phyloP scores from a whole-genome alignment of 1,140 invertebrate species.

The Heliothis subflexa region DNA sequence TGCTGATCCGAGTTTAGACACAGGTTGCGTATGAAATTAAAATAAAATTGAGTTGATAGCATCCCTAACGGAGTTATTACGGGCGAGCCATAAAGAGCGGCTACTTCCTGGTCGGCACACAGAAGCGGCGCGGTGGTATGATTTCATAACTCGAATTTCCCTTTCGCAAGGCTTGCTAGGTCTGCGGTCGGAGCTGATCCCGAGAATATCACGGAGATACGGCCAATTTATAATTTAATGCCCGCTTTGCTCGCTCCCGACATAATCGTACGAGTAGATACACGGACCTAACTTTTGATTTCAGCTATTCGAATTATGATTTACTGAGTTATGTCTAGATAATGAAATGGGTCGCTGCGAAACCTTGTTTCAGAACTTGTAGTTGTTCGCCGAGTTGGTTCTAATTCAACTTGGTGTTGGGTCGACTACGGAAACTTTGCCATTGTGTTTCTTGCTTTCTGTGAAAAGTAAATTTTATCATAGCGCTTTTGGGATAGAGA shows the following conservation, averaged over 20 bases:
- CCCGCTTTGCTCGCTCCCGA: slow-evolving; percentile 42
- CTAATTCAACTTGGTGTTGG: slow-evolving; percentile 26
- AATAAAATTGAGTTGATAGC: slow-evolving; percentile 50
- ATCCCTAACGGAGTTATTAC: slow-evolving; percentile 72
- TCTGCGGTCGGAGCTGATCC: slow-evolving; percentile 64
- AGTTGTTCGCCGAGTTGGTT: slow-evolving; percentile 29
- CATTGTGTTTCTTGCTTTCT: neutral
- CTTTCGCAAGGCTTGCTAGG: slow-evolving; percentile 71
- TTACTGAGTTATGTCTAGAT: slow-evolving; percentile 41
- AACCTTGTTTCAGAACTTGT: slow-evolving; percentile 42
- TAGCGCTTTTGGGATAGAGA: too few species aligned
- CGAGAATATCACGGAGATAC: slow-evolving; percentile 56
- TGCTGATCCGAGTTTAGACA: slow-evolving; percentile 36
- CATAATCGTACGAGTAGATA: slow-evolving; percentile 23
- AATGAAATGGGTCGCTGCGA: slow-evolving; percentile 36
- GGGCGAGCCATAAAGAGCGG: slow-evolving; percentile 69
- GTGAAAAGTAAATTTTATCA: too few species aligned
- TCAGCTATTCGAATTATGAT: slow-evolving; percentile 34
- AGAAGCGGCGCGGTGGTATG: slow-evolving; percentile 72
- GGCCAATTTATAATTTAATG: slow-evolving; percentile 68
- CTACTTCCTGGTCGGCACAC: slow-evolving; percentile 70
- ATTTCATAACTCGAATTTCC: slow-evolving; percentile 82
- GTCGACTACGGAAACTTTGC: neutral
- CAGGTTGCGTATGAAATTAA: slow-evolving; percentile 42
- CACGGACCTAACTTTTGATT: slow-evolving; percentile 53